Evolutionary conservation across 2,888 invertebrate species (phyloP), one percentile per base, ranked within the genome.

Genomic region (Drosophila ezoana): DNA sequence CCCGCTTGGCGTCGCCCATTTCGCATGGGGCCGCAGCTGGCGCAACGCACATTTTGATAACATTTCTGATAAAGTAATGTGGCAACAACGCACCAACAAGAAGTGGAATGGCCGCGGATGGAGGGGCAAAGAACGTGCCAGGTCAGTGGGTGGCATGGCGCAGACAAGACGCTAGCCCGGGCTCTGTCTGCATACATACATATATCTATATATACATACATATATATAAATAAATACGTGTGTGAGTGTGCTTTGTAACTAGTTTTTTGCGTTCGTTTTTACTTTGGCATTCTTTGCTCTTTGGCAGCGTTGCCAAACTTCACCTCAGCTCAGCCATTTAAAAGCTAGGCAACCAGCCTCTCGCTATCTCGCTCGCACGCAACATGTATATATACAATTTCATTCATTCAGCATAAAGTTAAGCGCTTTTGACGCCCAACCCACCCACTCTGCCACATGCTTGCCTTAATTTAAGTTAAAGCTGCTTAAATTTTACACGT

Each of bases 1-100:
- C 56, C n/a, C 16, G 14, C 9, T 23, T 43, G 13, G 43, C 43
- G 37, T 16, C 47, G 8, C 41, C 48, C 56, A n/a, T 61, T 41
- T 47, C 58, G 66, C 59, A 43, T 56, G 58, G 62, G 69, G 70
- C 53, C 73, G 61, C 88, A 88, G 88, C 83, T 88, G 88, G 81
- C 83, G 76, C 83, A 78, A 85, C 85, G 85, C 87, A 85, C 85
- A 89, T 85, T 87, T 89, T 85, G 85, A 85, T 85, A 85, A 85
- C 89, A 84, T 79, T 85, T 72, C 62, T 85, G 89, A 84, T 87
- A 76, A 85, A 85, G 81, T 88, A 89, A 88, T 85, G 89, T 79
- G 85, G 87, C 85, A 89, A 84, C 85, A 89, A 73, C 87, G 84
- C 87, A 74, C 74, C 52, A 67, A 43, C 45, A 61, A 18, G 14